These are phyloP conservation scores for Neoseiulus cucumeris DNA, from an alignment of 1,140 invertebrate genomes.

Conservation along the genomic window DNA sequence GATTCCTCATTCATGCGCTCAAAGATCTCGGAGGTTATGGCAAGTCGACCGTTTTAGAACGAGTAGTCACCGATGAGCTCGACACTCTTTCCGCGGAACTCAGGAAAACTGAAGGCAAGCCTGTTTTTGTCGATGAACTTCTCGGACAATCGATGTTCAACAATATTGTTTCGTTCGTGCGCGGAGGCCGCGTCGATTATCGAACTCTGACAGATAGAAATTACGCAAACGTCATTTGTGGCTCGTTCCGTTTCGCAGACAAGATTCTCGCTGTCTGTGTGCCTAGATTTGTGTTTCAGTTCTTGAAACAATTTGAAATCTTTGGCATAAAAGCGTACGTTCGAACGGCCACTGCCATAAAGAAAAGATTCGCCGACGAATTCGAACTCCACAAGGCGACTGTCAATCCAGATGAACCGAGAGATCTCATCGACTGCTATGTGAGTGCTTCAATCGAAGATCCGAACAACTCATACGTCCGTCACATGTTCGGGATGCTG, in stretches of 20 bases:
- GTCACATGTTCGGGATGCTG: slow-evolving; percentile 3
- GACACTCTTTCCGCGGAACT: background rate
- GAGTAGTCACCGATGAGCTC: background rate
- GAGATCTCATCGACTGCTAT: slow-evolving; percentile 16
- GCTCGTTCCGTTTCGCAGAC: background rate
- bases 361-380: background rate
- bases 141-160: slow-evolving; percentile 2
- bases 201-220: background rate
- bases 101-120: background rate
- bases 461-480: background rate
- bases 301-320: slow-evolving; percentile 2
- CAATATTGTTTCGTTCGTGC: background rate
- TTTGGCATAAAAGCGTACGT: background rate
- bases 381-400: background rate
- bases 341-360: background rate
- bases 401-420: background rate
- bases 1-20: slow-evolving; percentile 3
- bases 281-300: background rate
- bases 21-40: slow-evolving; percentile 5
- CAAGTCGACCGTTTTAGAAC: background rate
- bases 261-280: slow-evolving; percentile 7
- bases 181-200: background rate
- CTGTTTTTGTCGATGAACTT: background rate
- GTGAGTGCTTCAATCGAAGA: background rate
- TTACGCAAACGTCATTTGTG: background rate